Percentiles rank a stretch among this genome's conserved stretches.
Conservation (phyloP, 2,113 vertebrate genomes). For the Serilophus lunatus region DNA sequence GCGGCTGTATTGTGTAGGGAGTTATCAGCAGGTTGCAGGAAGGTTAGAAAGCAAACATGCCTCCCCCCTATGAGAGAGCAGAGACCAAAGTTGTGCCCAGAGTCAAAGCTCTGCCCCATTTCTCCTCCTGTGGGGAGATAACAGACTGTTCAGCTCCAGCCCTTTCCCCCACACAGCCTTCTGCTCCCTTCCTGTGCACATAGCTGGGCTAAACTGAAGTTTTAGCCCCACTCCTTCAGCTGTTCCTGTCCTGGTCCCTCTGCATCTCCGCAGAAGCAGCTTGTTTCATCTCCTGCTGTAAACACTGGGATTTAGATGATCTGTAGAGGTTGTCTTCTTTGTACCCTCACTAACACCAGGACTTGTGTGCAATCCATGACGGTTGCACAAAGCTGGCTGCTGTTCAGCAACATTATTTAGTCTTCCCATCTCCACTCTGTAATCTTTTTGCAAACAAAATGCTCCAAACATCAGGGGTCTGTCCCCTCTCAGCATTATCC, state of each 20-base stretch:
- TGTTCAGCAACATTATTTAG: background rate
- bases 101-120: background rate
- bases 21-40: constrained; percentile 34
- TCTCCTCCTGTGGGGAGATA: background rate
- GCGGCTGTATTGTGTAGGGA: background rate
- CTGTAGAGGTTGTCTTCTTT: background rate
- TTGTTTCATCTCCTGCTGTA: background rate
- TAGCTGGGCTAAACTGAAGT: background rate
- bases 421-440: background rate
- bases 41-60: constrained; percentile 29
- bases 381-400: background rate
- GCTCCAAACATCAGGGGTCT: background rate
- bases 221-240: background rate
- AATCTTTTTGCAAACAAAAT: background rate
- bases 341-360: background rate
- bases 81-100: background rate
- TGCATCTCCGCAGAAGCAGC: background rate
- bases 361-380: background rate
- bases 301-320: background rate
- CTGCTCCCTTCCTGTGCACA: background rate
- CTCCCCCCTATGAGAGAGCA: background rate
- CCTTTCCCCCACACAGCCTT: background rate
- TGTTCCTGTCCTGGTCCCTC: background rate
- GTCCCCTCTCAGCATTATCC: background rate
- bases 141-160: background rate